Conservation (phyloP, 2,797 vertebrate genomes). For the Cuculus canorus region DNA sequence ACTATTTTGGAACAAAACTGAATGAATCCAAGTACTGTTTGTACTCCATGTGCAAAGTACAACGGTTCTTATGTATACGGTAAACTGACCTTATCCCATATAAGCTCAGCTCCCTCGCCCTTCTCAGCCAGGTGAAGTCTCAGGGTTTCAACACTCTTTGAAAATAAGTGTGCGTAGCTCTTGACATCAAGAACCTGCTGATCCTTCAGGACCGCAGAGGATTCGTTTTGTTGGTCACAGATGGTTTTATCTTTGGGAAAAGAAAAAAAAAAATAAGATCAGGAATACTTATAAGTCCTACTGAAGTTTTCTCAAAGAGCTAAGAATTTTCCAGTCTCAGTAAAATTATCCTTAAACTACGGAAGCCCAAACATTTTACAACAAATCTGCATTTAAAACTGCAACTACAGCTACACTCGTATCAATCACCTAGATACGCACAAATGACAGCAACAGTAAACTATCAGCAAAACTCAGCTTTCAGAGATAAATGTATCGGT, state of each 20-base stretch:
- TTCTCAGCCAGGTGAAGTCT: constrained; percentile 86
- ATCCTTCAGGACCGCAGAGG: constrained; percentile 87
- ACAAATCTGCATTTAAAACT: not conserved
- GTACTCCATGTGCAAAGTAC: not conserved
- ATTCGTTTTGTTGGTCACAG: constrained; percentile 80
- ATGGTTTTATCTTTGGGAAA: constrained; percentile 65
- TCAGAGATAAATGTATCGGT: not conserved
- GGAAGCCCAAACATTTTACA: not conserved
- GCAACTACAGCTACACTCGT: not conserved
- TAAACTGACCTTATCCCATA: constrained; percentile 95
- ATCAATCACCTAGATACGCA: not conserved
- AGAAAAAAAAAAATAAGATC: not conserved
- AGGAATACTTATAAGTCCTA: not conserved
- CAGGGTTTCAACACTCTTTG: constrained; percentile 90
- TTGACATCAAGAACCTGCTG: constrained; percentile 92
- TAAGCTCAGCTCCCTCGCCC: constrained; percentile 89
- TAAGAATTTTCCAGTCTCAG: not conserved
- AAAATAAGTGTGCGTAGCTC: constrained; percentile 89
- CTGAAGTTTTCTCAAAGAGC: not conserved
- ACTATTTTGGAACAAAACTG: not conserved
- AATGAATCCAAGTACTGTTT: not conserved
- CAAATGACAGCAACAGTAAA: not conserved
- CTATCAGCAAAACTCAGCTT: not conserved
- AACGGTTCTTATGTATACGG: not conserved
- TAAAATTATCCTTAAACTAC: not conserved